Base-by-base conservation (phyloP, 2,113 vertebrate genomes). In the Glaucomys volans region DNA sequence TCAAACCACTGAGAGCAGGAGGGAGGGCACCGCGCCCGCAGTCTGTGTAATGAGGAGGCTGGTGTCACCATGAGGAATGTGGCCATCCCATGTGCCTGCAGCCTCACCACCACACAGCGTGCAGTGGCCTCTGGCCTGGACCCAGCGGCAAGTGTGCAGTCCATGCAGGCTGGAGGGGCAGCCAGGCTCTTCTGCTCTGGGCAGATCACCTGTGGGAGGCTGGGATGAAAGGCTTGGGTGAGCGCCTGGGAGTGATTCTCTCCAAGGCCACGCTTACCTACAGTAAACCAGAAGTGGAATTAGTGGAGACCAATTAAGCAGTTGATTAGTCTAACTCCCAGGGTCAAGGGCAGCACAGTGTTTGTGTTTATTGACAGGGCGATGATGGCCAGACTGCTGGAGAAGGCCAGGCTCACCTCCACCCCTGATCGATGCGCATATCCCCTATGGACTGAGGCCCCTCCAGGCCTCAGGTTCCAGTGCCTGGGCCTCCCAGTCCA, bases 341-440 rank as follows among this genome's bases (percentile, higher is more conserved):
- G 90, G 94, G 91, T 93, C 97, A 97, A 97, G 96, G 96, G 82
- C 95, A 97, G 80, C 77, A 35, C 17, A 79, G 79, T 91, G 69
- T 88, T 80, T 94, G 54, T 90, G 89, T 96, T 83, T 96, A 93
- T 76, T 84, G 89, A 96, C 64, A 77, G 69, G 80, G 57, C 54
- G 42, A 80, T 35, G 0, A 76, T 62, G 87, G 76, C 35, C 28
- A 87, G 77, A 71, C 24, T 2, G 59, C 81, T 42, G 7, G 80
- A 67, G 84, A 80, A 84, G 44, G n/a, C 52, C 22, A 8, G 82
- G 40, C 67, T 85, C 71, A 35, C 69, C 91, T 77, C 69, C 71
- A 42, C 90, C 35, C 40, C 3, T 0, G 2, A 71, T 94, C 69
- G 6, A 40, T 94, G 50, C 20, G 7, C 54, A 22, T 22, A 22